phyloP scores from a whole-genome alignment of 2,888 invertebrate genomes.

The Eupithecia vulgata region DNA sequence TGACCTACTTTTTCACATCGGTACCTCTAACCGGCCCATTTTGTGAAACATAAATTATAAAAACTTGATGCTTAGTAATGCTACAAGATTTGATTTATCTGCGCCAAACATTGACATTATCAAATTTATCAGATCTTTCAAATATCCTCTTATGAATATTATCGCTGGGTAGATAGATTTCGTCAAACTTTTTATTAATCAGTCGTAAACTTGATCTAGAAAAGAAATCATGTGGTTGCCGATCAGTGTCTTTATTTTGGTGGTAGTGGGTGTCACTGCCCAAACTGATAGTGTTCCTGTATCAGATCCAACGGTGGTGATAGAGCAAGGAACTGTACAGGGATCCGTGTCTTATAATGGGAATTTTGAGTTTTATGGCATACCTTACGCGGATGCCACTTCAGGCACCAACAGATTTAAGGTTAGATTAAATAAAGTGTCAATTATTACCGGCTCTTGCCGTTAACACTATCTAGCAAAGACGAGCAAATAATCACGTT shows the following conservation, averaged over 20 bases:
- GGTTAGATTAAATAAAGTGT: slow-evolving; percentile 51
- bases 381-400: slow-evolving; percentile 74
- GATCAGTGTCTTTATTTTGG: slow-evolving; percentile 43
- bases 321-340: slow-evolving; percentile 63
- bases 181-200: slow-evolving; percentile 35
- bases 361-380: slow-evolving; percentile 67
- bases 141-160: slow-evolving; percentile 29
- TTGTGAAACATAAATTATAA: background rate
- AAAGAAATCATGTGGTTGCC: slow-evolving; percentile 56
- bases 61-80: background rate
- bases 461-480: no score
- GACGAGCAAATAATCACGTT: no score
- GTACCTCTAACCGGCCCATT: background rate
- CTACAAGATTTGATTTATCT: slow-evolving; percentile 2
- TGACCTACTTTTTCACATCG: slow-evolving; percentile 30
- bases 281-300: slow-evolving; percentile 38
- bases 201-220: slow-evolving; percentile 47
- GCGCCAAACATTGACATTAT: slow-evolving; percentile 8
- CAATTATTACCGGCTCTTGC: no score
- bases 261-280: slow-evolving; percentile 45
- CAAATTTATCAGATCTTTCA: slow-evolving; percentile 28
- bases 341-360: slow-evolving; percentile 60
- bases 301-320: slow-evolving; percentile 51
- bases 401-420: slow-evolving; percentile 70
- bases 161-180: slow-evolving; percentile 44